Evolutionary conservation across 2,888 invertebrate species (phyloP).

Genomic region (Stenolophus ochropezus): DNA sequence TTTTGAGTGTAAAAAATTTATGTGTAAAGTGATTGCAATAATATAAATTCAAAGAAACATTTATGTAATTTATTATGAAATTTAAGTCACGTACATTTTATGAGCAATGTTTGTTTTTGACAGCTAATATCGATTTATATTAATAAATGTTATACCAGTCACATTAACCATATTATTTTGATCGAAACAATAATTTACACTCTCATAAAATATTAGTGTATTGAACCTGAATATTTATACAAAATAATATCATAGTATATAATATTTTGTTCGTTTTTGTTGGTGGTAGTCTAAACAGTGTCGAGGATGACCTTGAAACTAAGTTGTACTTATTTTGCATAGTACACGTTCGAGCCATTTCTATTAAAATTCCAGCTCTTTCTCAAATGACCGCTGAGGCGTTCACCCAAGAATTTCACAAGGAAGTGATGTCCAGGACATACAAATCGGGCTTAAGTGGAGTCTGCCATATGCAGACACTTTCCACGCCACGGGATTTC

Average conservation of each 20-base stretch:
- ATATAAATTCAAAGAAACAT: neutral
- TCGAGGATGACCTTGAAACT: conserved; percentile 12
- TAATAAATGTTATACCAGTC: conserved; percentile 23
- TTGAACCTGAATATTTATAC: conserved; percentile 21
- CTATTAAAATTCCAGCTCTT: conserved; percentile 19
- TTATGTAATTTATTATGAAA: neutral
- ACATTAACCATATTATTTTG: conserved; percentile 30
- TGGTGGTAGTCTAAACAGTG: conserved; percentile 5
- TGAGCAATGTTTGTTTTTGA: neutral
- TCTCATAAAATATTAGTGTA: conserved; percentile 5
- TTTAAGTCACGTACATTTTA: neutral
- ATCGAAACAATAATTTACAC: conserved; percentile 27
- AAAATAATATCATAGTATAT: neutral
- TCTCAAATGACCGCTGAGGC: neutral
- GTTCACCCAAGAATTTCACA: conserved; percentile 37
- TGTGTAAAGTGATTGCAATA: too few relatives aligned
- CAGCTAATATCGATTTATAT: conserved; percentile 35
- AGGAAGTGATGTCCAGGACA: conserved; percentile 11
- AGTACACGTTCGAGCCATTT: neutral
- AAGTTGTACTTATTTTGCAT: conserved; percentile 28
- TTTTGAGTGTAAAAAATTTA: too few relatives aligned
- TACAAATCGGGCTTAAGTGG: conserved; percentile 15
- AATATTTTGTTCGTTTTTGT: neutral
- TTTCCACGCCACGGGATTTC: too few relatives aligned
- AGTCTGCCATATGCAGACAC: conserved; percentile 19